phyloP scores from a whole-genome alignment of 2,797 vertebrate genomes.

The Hoplostethus atlanticus region DNA sequence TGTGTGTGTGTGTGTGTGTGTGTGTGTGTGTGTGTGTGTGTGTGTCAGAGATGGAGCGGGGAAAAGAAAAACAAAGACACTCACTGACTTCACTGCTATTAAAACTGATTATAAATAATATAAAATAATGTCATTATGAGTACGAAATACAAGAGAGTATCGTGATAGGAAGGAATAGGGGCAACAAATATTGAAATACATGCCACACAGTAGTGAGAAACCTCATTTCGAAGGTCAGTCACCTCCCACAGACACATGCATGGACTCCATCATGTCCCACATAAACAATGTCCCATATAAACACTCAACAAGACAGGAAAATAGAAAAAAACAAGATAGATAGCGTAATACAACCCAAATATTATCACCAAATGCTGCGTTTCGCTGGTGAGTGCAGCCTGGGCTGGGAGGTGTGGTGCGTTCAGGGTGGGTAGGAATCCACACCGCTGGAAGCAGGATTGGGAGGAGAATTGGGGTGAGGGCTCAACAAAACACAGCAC shows the following conservation, averaged over 20 bases:
- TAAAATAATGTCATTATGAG: conserved; percentile 21
- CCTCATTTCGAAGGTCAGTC: too few species aligned
- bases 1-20: conserved; percentile 43
- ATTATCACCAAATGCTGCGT: not conserved
- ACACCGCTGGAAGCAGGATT: conserved; percentile 5
- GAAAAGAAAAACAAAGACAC: conserved; percentile 12
- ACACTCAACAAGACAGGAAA: conserved; percentile 19
- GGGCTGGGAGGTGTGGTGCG: not conserved
- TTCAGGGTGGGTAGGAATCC: not conserved
- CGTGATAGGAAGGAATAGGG: conserved; percentile 6
- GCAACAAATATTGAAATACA: not conserved
- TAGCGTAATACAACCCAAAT: not conserved
- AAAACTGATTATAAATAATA: conserved; percentile 34
- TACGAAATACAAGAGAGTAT: too few species aligned
- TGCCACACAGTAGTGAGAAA: too few species aligned
- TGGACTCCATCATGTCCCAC: conserved; percentile 29
- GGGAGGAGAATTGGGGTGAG: not conserved
- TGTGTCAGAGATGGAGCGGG: conserved; percentile 5
- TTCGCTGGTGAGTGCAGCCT: not conserved
- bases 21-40: conserved; percentile 26
- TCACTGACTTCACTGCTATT: conserved; percentile 17
- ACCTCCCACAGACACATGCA: not conserved
- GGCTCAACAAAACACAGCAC: conserved; percentile 11
- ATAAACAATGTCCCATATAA: conserved; percentile 7
- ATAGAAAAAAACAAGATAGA: too few species aligned